Evolutionary conservation across 2,888 invertebrate species (phyloP).

Genomic region (Cheilosia impressa): DNA sequence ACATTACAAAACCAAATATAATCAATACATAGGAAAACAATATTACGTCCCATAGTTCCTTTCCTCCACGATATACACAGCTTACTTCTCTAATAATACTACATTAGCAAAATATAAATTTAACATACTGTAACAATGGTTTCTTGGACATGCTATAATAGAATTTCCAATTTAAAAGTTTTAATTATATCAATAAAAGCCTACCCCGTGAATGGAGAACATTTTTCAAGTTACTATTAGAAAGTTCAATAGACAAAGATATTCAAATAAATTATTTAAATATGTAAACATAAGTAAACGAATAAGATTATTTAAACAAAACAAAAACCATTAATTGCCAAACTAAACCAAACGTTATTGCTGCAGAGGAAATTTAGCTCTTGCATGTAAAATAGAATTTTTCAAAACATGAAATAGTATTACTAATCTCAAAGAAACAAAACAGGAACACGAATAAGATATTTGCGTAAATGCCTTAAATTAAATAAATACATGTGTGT

Average conservation of each 20-base stretch:
- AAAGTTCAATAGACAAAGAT: slow-evolving; percentile 51
- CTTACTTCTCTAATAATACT: slow-evolving; percentile 3
- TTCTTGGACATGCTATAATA: slow-evolving; percentile 53
- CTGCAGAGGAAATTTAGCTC: slow-evolving; percentile 17
- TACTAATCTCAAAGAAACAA: background rate
- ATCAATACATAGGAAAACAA: slow-evolving; percentile 9
- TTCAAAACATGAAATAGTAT: slow-evolving; percentile 7
- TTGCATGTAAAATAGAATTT: slow-evolving; percentile 32
- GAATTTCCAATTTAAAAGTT: slow-evolving; percentile 27
- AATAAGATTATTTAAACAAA: slow-evolving; percentile 28
- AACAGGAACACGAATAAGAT: slow-evolving; percentile 10
- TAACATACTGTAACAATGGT: slow-evolving; percentile 50
- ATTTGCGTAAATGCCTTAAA: slow-evolving; percentile 55
- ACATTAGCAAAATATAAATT: slow-evolving; percentile 44
- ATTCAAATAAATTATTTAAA: slow-evolving; percentile 28
- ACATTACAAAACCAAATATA: slow-evolving; percentile 4
- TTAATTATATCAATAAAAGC: slow-evolving; percentile 15
- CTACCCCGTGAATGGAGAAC: slow-evolving; percentile 18
- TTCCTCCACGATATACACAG: slow-evolving; percentile 9
- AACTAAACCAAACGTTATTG: slow-evolving; percentile 31
- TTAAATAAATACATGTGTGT: slow-evolving; percentile 29
- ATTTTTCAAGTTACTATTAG: slow-evolving; percentile 58
- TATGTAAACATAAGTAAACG: background rate
- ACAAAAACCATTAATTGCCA: slow-evolving; percentile 41
- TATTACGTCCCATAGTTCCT: slow-evolving; percentile 43